Percentiles rank a stretch among this genome's conserved stretches.
Evolutionary conservation across 2,797 vertebrate genomes (phyloP).

Genomic region (Sebastes hubbsi): DNA sequence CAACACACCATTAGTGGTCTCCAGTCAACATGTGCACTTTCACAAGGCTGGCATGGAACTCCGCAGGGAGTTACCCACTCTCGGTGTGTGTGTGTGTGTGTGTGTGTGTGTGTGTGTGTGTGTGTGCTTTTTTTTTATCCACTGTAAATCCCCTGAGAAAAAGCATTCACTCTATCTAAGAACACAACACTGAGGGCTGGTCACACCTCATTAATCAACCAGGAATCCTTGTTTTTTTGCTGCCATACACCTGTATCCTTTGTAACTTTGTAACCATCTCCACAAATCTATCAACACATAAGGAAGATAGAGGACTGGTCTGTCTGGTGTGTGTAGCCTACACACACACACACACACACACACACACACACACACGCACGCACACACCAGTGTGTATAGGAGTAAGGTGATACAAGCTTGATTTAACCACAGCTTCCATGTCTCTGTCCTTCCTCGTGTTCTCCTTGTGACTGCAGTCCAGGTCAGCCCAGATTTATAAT

Average conservation of each 20-base stretch:
- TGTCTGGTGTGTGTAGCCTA: background rate
- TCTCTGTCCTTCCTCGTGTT: conserved; percentile 42
- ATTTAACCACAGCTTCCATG: conserved; percentile 50
- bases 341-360: background rate
- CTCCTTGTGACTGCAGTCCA: conserved; percentile 38
- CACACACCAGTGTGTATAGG: background rate
- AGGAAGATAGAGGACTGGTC: conserved; percentile 13
- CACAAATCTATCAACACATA: conserved; percentile 53
- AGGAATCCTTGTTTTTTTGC: conserved; percentile 53
- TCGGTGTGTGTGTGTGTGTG: conserved; percentile 14
- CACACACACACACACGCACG: background rate
- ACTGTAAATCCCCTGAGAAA: conserved; percentile 51
- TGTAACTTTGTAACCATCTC: conserved; percentile 52
- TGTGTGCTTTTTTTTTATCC: conserved; percentile 20
- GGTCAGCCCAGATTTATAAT: conserved; percentile 67
- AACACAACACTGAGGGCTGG: conserved; percentile 57
- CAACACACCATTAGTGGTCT: conserved; percentile 68
- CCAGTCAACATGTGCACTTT: conserved; percentile 67
- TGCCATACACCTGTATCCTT: conserved; percentile 53
- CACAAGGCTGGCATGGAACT: conserved; percentile 30
- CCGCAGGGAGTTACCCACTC: conserved; percentile 40
- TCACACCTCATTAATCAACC: conserved; percentile 73
- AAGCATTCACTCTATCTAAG: conserved; percentile 47
- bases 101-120: conserved; percentile 30
- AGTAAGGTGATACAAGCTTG: conserved; percentile 15